Evolutionary conservation across 2,113 vertebrate genomes (phyloP), one percentile per base, ranked within the genome.

Genomic region (Lota lota): DNA sequence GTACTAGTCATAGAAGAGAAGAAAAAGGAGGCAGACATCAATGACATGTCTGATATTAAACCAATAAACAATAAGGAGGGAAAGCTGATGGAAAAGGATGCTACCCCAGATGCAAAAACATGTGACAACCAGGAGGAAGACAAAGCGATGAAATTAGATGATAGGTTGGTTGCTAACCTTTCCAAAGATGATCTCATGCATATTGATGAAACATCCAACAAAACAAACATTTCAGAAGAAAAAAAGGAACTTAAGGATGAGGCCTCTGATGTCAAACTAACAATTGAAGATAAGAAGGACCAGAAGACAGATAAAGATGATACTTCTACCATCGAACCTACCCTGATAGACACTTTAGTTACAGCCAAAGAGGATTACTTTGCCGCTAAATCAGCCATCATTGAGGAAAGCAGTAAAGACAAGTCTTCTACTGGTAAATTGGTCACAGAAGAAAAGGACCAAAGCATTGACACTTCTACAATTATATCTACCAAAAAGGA

Each of bases 51-150:
- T 11, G 73, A 33, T 28, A 61, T 61, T 61, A 61, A 5, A 24
- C 21, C 12, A 5, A 61, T 16, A 15, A 22, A 14, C 21, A 20
- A 61, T 24, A 20, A 12, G 21, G 60, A 61, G 60, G 21, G 15
- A 24, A 61, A 61, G 21, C 21, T 28, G 60, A 61, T 61, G 16
- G 60, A 61, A 61, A 63, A 63, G 61, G 22, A 63, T 28, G 14
- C 20, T 17, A 17, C 8, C 21, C 3, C 17, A 16, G 60, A 61
- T 28, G 33, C 0, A 16, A 69, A 67, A 40, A 50, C 65, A 15
- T 2, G 22, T 14, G 40, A 47, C 2, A 14, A 47, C 57, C 22
- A 73, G 8, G 93, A 94, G 3, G 92, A 94, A 51, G 40, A 47
- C 40, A 47, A 47, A 47, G 40, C 40, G 12, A 14, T 47, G 40